Evolutionary conservation across 2,888 invertebrate species (phyloP), one percentile per base, ranked within the genome.

Genomic region (Melangyna quadrimaculata): DNA sequence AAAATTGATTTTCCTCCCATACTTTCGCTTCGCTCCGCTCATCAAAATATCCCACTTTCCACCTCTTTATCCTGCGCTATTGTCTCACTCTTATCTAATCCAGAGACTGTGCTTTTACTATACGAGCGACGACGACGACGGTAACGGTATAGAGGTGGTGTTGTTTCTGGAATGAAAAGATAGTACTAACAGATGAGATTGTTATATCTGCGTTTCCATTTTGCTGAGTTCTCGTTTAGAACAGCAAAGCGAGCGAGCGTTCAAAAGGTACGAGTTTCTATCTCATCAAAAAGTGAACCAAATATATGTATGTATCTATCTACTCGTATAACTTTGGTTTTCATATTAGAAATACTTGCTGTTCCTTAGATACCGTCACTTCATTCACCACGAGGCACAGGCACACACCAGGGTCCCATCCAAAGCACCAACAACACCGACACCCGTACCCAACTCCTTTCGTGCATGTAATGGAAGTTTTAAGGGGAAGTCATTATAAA

Each of bases 1-100:
- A 89, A 91, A 91, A 91, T 91, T 91, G 91, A 91, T 91, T 91
- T 91, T 90, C 89, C 89, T 88, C 88, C 89, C 19, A 10, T n/a
- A n/a, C n/a, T n/a, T n/a, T n/a, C n/a, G n/a, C 24, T 24, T 24
- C 40, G 45, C 40, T 5, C 12, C 10, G n/a, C 40, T 43, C 45
- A 48, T 79, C 71, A 48, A 55, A 65, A 70, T 53, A 57, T 29
- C 48, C 19, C 24, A 70, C 72, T 71, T 67, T 43, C 65, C 37
- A 55, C 19, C 24, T 74, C 72, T 71, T 67, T 43, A 75, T 70
- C 59, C 53, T 14, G 3, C 0, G 35, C 27, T 12, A 55, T 75
- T 84, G 80, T 80, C 75, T 71, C 35, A n/a, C n/a, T 43, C 24
- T 40, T 45, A 79, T 74, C 48, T 67, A 51, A 67, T 67, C 27